These are phyloP conservation scores for Luscinia luscinia DNA, from an alignment of 2,797 vertebrate species.

Conservation along the genomic window DNA sequence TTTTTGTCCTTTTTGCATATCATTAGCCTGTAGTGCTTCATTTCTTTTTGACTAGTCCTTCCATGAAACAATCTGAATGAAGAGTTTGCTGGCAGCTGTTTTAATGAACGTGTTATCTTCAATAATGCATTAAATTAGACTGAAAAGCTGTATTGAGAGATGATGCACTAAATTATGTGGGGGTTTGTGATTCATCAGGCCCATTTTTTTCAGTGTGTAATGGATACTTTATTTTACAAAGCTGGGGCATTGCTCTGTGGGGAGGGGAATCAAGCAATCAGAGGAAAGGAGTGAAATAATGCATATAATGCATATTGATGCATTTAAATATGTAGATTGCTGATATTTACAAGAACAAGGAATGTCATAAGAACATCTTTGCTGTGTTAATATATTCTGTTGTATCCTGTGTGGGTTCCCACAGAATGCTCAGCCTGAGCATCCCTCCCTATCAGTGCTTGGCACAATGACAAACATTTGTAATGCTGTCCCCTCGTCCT, in stretches of 20 bases:
- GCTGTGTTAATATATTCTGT: background rate
- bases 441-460: background rate
- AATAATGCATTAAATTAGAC: conserved; percentile 61
- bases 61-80: conserved; percentile 60
- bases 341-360: background rate
- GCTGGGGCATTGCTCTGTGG: background rate
- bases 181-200: conserved; percentile 56
- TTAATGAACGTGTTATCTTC: conserved; percentile 63
- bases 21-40: conserved; percentile 39
- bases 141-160: conserved; percentile 45
- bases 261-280: background rate
- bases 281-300: conserved; percentile 19
- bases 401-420: background rate
- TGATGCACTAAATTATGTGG: conserved; percentile 53
- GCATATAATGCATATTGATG: conserved; percentile 3
- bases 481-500: background rate
- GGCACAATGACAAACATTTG: background rate
- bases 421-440: background rate
- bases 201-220: conserved; percentile 43
- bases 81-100: conserved; percentile 67
- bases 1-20: conserved; percentile 70
- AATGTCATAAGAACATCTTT: background rate
- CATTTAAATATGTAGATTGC: background rate
- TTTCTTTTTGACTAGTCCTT: conserved; percentile 61
- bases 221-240: conserved; percentile 51